phyloP scores from a whole-genome alignment of 2,888 invertebrate species.

The Dexiosoma caninum region DNA sequence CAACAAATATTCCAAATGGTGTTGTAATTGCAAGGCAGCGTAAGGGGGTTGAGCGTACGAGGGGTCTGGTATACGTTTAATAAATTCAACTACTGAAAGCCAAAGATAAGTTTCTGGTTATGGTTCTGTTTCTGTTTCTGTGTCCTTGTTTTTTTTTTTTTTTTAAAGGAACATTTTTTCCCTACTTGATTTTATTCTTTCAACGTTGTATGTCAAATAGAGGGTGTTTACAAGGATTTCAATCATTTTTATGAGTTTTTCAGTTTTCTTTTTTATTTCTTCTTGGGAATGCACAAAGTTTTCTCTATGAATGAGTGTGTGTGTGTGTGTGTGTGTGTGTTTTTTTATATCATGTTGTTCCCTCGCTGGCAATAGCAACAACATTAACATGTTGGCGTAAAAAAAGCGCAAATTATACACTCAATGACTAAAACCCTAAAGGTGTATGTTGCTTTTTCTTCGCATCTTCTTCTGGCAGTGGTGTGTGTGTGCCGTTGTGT shows the following conservation, averaged over 20 bases:
- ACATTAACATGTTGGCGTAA: conserved; percentile 11
- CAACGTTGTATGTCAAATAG: conserved; percentile 54
- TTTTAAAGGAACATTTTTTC: neutral
- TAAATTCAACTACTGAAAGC: conserved; percentile 55
- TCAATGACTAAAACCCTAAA: conserved; percentile 56
- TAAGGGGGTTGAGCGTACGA: neutral
- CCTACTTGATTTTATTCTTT: conserved; percentile 25
- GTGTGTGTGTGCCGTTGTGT: neutral
- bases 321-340: no score
- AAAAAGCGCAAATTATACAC: conserved; percentile 61
- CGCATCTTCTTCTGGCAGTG: neutral
- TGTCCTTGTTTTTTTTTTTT: no score
- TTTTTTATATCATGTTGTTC: conserved; percentile 14
- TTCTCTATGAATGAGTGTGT: conserved; percentile 3
- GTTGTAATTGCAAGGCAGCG: no score
- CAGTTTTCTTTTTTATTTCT: conserved; percentile 17
- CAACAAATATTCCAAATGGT: conserved; percentile 52
- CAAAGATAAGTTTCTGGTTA: conserved; percentile 32
- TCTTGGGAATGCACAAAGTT: neutral
- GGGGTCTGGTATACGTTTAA: neutral
- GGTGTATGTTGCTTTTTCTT: conserved; percentile 42
- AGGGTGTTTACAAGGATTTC: conserved; percentile 63
- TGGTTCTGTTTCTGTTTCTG: neutral
- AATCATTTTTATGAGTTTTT: conserved; percentile 65
- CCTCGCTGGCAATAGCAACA: conserved; percentile 24